Percentiles rank a stretch among this genome's conserved stretches.
phyloP scores from a whole-genome alignment of 1,140 invertebrate species.

The Hyphantria cunea region DNA sequence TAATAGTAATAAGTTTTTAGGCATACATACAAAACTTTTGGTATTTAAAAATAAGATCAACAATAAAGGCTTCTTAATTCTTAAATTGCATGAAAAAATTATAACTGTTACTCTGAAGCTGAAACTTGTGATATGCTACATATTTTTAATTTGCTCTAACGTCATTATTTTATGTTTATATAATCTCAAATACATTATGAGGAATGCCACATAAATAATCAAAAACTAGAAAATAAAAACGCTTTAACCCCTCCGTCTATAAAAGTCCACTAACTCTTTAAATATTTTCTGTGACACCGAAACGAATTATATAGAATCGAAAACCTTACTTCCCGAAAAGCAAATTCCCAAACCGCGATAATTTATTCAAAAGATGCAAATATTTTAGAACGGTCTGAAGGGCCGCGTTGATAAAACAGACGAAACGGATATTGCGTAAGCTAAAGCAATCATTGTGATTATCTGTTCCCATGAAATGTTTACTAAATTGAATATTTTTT shows the following conservation, averaged over 20 bases:
- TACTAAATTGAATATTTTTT: too few relatives aligned
- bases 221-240: background rate
- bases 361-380: conserved; percentile 16
- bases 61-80: too few relatives aligned
- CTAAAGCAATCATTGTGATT: background rate
- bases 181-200: too few relatives aligned
- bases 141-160: too few relatives aligned
- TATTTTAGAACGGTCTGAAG: conserved; percentile 14
- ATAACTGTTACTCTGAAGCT: too few relatives aligned
- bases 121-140: too few relatives aligned
- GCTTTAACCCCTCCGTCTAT: background rate
- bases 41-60: too few relatives aligned
- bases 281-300: background rate
- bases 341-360: background rate
- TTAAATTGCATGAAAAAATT: too few relatives aligned
- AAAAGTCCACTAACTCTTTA: background rate
- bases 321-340: background rate
- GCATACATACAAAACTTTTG: too few relatives aligned
- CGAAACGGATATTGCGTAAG: background rate
- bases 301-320: background rate
- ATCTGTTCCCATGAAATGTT: background rate
- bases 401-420: background rate
- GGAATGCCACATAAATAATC: too few relatives aligned
- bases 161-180: too few relatives aligned
- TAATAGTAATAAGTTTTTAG: too few relatives aligned